Conservation (phyloP, 2,113 vertebrate genomes). For the Nymphicus hollandicus region DNA sequence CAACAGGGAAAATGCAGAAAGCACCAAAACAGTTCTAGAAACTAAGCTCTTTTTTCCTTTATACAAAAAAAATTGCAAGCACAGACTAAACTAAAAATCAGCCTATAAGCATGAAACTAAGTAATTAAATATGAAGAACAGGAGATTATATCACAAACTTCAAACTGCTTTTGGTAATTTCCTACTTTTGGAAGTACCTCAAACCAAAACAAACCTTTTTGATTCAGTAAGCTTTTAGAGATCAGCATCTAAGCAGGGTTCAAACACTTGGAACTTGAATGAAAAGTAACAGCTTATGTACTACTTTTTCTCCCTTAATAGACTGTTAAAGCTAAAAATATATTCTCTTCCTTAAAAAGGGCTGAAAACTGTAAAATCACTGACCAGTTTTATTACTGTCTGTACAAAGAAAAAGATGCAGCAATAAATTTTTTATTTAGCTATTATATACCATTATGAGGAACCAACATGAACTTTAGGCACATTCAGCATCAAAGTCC, state of each 20-base stretch:
- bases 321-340: not conserved
- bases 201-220: not conserved
- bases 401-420: not conserved
- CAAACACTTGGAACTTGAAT: not conserved
- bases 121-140: not conserved
- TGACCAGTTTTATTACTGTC: not conserved
- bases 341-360: not conserved
- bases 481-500: not conserved
- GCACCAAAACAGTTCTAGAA: not conserved
- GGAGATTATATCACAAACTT: not conserved
- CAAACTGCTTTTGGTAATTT: not conserved
- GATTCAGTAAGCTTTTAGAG: not conserved
- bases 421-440: not conserved
- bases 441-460: not conserved
- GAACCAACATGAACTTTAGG: not conserved
- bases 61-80: not conserved
- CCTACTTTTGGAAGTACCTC: not conserved
- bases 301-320: not conserved
- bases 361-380: not conserved
- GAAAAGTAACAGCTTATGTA: not conserved
- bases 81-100: not conserved
- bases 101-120: not conserved
- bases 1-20: not conserved
- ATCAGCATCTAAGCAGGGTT: not conserved
- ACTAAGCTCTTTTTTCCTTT: not conserved